Base-by-base conservation (phyloP, 2,888 invertebrate species). In the Synanthedon formicaeformis region DNA sequence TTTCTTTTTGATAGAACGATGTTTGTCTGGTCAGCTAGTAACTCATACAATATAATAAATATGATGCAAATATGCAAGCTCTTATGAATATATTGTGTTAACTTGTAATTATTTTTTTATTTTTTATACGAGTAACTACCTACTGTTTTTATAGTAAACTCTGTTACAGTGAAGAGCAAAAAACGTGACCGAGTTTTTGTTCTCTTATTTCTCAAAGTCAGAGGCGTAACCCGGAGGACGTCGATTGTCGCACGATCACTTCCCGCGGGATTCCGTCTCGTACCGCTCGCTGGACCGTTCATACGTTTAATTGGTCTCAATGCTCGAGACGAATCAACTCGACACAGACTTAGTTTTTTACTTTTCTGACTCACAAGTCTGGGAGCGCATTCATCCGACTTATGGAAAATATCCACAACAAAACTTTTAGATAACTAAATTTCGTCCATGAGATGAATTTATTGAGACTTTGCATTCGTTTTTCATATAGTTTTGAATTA, bases 221-320 rank as follows among this genome's bases (percentile, higher is more conserved):
- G 60, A 60, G 34, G 70, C 71, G 69, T 68, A 67, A 68, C 62
- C 62, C 67, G 61, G 64, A 67, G 58, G 59, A 57, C 55, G 65
- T 67, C 68, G 45, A 45, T 16, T 49, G 49, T 49, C 49, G 66
- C 72, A 70, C 70, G 72, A 66, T 57, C 23, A 23, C 49, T 80
- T 83, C 82, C 81, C 78, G 70, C 73, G 74, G 78, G 84, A 86
- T 87, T 75, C 83, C 84, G 66, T 65, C 82, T 78, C 82, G 85
- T 86, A 73, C 63, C 65, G 61, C 60, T 64, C 71, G 66, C 66
- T 70, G 71, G 71, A 70, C 69, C 78, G 70, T 71, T 65, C 73
- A 67, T 71, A 72, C 67, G 67, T 73, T 73, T 85, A 85, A 85
- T 85, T 82, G 84, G 77, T 82, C 79, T 75, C 78, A 83, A 85